phyloP scores from a whole-genome alignment of 2,888 invertebrate genomes.

The Hypsopygia costalis region DNA sequence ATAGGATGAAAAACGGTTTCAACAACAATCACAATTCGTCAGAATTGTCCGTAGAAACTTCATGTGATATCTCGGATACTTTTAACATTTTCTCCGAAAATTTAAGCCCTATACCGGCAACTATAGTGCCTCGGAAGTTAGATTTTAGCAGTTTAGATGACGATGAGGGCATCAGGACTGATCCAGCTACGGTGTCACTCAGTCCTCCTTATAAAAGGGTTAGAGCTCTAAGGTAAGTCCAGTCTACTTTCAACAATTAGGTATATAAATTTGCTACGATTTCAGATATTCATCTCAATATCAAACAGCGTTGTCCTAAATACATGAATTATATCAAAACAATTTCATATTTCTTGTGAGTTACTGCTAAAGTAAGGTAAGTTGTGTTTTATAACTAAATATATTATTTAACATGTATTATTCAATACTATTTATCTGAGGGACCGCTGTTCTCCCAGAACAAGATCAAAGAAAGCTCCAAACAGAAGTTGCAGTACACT shows the following conservation, averaged over 20 bases:
- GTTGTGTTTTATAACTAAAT: no score
- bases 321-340: no score
- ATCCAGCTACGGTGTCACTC: slow-evolving; percentile 46
- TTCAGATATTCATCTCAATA: no score
- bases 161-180: slow-evolving; percentile 60
- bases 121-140: slow-evolving; percentile 81
- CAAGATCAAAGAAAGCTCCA: no score
- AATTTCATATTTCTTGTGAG: no score
- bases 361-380: no score
- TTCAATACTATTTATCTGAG: no score
- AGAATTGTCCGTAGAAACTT: slow-evolving; percentile 80
- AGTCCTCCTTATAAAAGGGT: slow-evolving; percentile 82
- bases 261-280: no score
- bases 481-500: no score
- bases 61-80: slow-evolving; percentile 83
- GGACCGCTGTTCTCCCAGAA: no score
- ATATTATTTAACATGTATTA: no score
- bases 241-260: neutral
- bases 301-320: no score
- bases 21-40: slow-evolving; percentile 67
- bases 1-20: slow-evolving; percentile 64
- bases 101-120: slow-evolving; percentile 76
- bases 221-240: slow-evolving; percentile 71
- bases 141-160: slow-evolving; percentile 74
- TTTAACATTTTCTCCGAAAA: slow-evolving; percentile 82